phyloP scores from a whole-genome alignment of 2,888 invertebrate genomes.

The Caenorhabditis drosophilae region DNA sequence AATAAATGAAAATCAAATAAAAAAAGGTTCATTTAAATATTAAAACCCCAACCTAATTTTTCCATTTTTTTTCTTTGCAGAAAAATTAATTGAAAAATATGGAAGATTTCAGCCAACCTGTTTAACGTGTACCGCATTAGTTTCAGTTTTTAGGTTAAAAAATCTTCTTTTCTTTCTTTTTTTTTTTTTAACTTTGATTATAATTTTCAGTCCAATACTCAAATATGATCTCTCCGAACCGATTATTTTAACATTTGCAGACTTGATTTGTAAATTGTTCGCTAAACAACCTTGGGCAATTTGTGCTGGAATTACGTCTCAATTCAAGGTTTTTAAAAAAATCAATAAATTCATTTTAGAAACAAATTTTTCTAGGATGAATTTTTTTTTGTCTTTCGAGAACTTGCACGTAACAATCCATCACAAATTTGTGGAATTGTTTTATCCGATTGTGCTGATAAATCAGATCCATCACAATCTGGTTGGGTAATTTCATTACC shows the following conservation, averaged over 20 bases:
- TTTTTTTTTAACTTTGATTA: no score
- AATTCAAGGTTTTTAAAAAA: conserved; percentile 51
- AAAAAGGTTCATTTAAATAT: neutral
- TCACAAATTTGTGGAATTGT: conserved; percentile 63
- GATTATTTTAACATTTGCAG: conserved; percentile 56
- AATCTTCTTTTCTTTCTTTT: no score
- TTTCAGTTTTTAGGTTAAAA: no score
- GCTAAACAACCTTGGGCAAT: conserved; percentile 58
- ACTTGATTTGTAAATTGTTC: conserved; percentile 57
- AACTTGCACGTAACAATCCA: conserved; percentile 47
- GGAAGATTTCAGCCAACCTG: conserved; percentile 31
- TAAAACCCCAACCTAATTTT: no score
- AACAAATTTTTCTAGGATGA: conserved; percentile 55
- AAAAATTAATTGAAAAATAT: no score
- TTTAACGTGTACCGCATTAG: conserved; percentile 21
- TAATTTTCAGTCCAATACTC: conserved; percentile 29
- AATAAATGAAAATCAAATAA: neutral
- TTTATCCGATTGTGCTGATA: conserved; percentile 72
- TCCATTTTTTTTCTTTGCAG: no score
- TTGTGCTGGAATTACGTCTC: conserved; percentile 64
- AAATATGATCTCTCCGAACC: conserved; percentile 55
- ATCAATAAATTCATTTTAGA: conserved; percentile 9
- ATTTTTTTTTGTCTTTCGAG: conserved; percentile 65
- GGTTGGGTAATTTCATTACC: conserved; percentile 59
- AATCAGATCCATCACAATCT: conserved; percentile 57